These are phyloP conservation scores for Pelosia muscerda DNA, from an alignment of 2,888 invertebrate species.

Conservation along the genomic window DNA sequence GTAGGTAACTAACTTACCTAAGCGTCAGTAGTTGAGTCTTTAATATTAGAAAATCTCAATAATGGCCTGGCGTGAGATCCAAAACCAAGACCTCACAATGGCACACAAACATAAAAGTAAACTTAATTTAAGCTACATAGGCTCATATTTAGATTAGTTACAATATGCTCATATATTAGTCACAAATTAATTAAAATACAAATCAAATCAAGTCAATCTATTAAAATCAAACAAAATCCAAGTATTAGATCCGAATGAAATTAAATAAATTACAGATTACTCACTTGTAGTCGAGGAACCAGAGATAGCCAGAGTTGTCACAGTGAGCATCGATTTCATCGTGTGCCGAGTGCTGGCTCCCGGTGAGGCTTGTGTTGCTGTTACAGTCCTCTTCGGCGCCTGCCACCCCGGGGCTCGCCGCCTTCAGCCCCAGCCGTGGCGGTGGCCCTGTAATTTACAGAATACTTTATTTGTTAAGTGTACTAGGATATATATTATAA, in stretches of 20 bases:
- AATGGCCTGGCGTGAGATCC: not conserved
- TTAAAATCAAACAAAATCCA: too few species aligned
- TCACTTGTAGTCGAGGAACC: constrained; percentile 96
- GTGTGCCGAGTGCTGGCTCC: constrained; percentile 81
- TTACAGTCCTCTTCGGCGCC: constrained; percentile 82
- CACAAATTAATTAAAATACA: too few species aligned
- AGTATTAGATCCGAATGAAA: too few species aligned
- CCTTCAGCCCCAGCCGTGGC: constrained; percentile 85
- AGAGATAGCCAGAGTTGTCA: constrained; percentile 96
- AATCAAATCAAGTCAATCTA: too few species aligned
- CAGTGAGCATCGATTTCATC: constrained; percentile 84
- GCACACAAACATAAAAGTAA: not conserved
- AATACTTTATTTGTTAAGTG: constrained; percentile 12
- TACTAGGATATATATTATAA: not conserved
- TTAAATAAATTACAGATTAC: constrained; percentile 53
- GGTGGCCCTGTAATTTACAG: constrained; percentile 81
- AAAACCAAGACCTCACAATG: not conserved
- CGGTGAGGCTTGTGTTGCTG: constrained; percentile 84
- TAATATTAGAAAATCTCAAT: not conserved
- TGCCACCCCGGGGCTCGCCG: constrained; percentile 82
- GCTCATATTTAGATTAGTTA: too few species aligned
- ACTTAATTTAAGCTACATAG: too few species aligned
- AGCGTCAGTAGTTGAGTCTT: too few species aligned
- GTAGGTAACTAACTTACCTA: too few species aligned
- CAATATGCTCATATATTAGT: too few species aligned